A percentile compares a stretch with the other conserved stretches of the same genome.
phyloP scores from a whole-genome alignment of 2,797 vertebrate species.

The Falco novaeseelandiae region DNA sequence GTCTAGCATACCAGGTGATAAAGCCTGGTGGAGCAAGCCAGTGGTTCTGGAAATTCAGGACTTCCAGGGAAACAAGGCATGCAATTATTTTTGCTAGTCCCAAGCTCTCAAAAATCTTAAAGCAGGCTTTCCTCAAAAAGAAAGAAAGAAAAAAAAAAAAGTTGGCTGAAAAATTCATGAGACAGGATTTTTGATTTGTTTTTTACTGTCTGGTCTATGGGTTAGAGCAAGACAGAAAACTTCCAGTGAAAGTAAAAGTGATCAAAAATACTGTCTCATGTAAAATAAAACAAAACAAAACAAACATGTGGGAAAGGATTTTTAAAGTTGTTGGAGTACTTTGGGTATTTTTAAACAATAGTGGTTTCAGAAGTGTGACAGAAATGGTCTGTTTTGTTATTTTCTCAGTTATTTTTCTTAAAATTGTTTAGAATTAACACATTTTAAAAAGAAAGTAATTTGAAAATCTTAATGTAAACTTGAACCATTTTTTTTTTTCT shows the following conservation, averaged over 20 bases:
- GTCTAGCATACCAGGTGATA: not conserved
- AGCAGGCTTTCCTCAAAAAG: not conserved
- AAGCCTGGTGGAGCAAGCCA: not conserved
- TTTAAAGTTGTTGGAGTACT: slow-evolving; percentile 26
- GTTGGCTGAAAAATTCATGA: not conserved
- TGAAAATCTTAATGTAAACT: not conserved
- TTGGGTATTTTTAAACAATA: slow-evolving; percentile 29
- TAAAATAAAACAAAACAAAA: not conserved
- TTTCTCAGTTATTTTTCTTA: slow-evolving; percentile 50
- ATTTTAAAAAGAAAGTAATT: not conserved
- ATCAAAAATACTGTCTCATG: not conserved
- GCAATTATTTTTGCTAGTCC: not conserved
- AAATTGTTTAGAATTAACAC: slow-evolving; percentile 15
- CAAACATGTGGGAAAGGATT: not conserved
- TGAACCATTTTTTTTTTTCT: not conserved
- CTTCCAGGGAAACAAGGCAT: not conserved
- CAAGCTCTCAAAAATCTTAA: not conserved
- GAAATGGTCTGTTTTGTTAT: not conserved
- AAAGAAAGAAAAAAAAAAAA: not conserved
- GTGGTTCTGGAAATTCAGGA: not conserved
- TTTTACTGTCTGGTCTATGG: slow-evolving; percentile 16
- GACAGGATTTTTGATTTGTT: not conserved
- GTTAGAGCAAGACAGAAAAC: not conserved
- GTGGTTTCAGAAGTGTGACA: slow-evolving; percentile 9
- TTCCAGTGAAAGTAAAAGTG: not conserved